Evolutionary conservation across 2,888 invertebrate species (phyloP), one percentile per base, ranked within the genome.

Genomic region (Dilophus febrilis): DNA sequence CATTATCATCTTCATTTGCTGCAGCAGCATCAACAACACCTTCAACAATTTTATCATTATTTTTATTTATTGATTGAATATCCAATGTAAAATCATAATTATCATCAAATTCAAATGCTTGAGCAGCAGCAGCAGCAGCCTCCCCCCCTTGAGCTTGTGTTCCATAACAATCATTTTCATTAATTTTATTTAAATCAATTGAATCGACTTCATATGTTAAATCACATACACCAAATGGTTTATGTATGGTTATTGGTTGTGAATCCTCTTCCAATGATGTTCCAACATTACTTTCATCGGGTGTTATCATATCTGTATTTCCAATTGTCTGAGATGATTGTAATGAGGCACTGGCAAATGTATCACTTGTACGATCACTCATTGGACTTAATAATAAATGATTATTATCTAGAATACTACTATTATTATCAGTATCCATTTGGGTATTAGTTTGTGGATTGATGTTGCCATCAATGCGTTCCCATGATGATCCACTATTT

Each of bases 251-350:
- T 38, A 61, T 60, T 18, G 61, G 61, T 40, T 60, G 59, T 1
- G 61, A 62, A 41, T 62, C 62, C 31, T 60, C 61, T 47, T 62
- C 62, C 22, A 62, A 59, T 4, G 60, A 61, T 7, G 59, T 53
- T 3, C 57, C 59, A n/a, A n/a, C n/a, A 44, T 59, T 61, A 35
- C 59, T 57, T 42, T 59, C 60, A 12, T 56, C 57, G 7, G 52
- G 54, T 12, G 55, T 55, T n/a, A 57, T 51, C n/a, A 61, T 40
- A 40, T 61, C 61, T 2, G 60, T 61, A 13, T 57, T 54, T 42
- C 58, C 61, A 3, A 58, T 57, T 1, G 58, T 59, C 44, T 58
- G 61, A 40, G 58, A 62, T 40, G 30, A 30, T 3, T 58, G 59
- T 41, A 59, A 56, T 11, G 62, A 61, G 38, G 62, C 60, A 45